phyloP scores from a whole-genome alignment of 2,113 vertebrate species.

The Conger conger region DNA sequence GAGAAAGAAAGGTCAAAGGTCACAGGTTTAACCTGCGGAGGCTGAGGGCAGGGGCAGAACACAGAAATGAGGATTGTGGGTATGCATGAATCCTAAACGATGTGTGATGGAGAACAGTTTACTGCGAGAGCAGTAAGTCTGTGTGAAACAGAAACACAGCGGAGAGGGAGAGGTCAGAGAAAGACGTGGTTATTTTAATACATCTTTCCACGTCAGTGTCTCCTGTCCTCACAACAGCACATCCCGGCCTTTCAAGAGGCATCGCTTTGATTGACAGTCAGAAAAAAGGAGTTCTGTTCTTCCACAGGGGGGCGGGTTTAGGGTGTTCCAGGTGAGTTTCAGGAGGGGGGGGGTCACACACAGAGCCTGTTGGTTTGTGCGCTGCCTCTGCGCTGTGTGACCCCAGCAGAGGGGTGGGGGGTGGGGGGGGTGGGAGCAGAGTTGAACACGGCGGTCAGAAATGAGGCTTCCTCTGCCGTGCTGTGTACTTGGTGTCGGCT shows the following conservation, averaged over 20 bases:
- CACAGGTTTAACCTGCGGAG: too few relatives aligned
- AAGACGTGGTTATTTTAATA: neutral
- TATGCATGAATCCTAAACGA: too few relatives aligned
- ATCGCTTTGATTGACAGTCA: neutral
- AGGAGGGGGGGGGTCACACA: neutral
- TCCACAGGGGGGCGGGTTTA: neutral
- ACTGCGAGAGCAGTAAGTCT: too few relatives aligned
- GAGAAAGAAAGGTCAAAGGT: too few relatives aligned
- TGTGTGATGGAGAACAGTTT: too few relatives aligned
- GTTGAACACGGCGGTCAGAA: conserved; percentile 73
- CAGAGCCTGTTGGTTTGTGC: neutral
- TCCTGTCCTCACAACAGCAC: neutral
- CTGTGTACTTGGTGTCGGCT: conserved; percentile 87
- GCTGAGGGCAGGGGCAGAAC: too few relatives aligned
- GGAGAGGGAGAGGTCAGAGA: too few relatives aligned
- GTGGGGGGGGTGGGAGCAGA: too few relatives aligned
- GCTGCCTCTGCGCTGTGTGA: too few relatives aligned
- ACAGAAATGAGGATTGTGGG: too few relatives aligned
- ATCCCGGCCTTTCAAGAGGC: neutral
- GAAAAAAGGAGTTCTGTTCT: neutral
- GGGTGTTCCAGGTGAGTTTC: neutral
- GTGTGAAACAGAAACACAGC: too few relatives aligned
- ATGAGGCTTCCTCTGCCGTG: conserved; percentile 80
- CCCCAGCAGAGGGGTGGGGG: too few relatives aligned
- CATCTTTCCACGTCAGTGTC: neutral